phyloP scores from a whole-genome alignment of 2,797 vertebrate species.

The Scolopax bukidnonensis region DNA sequence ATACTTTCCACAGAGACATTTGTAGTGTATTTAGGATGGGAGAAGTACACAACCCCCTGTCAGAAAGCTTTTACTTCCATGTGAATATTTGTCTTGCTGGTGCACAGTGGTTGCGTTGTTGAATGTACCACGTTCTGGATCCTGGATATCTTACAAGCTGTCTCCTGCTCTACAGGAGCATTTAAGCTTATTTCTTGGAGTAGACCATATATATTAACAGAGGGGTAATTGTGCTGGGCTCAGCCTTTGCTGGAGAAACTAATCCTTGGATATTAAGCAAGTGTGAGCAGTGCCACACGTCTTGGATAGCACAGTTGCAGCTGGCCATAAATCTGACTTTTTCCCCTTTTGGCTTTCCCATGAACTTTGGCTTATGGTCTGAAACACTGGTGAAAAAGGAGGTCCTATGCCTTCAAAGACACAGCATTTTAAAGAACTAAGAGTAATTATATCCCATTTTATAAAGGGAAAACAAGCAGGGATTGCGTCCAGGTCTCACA shows the following conservation, averaged over 20 bases:
- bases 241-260: neutral
- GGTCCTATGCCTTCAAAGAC: neutral
- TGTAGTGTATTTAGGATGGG: neutral
- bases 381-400: neutral
- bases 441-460: neutral
- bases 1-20: slow-evolving; percentile 18
- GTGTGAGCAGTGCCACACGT: accelerated
- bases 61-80: neutral
- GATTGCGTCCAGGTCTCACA: neutral
- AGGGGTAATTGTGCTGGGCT: neutral
- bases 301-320: neutral
- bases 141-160: neutral
- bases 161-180: neutral
- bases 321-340: neutral
- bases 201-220: neutral
- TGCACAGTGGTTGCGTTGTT: neutral
- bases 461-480: neutral
- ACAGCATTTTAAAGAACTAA: neutral
- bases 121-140: neutral
- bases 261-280: neutral
- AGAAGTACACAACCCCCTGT: neutral
- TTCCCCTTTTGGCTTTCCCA: neutral
- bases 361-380: neutral
- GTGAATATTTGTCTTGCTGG: neutral
- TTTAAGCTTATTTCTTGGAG: neutral